These are phyloP conservation scores for Numida meleagris DNA, from an alignment of 2,113 vertebrate genomes.

Conservation along the genomic window DNA sequence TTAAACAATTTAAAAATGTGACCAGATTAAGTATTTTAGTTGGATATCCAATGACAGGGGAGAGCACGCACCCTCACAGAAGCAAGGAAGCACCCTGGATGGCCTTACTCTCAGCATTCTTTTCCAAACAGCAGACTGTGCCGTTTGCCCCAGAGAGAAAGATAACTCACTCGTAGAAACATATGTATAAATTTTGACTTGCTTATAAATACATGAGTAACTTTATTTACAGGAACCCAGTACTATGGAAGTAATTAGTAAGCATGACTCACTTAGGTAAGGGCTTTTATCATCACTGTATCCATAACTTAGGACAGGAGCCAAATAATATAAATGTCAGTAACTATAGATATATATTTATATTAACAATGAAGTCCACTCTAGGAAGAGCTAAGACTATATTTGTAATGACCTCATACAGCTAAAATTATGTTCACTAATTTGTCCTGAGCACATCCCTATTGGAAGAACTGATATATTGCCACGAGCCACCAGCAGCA, in stretches of 20 bases:
- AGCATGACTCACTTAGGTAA: constrained; percentile 33
- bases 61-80: neutral
- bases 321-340: constrained; percentile 57
- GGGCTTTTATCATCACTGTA: constrained; percentile 36
- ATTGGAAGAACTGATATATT: neutral
- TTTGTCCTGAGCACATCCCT: constrained; percentile 25
- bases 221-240: constrained; percentile 48
- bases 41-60: fast-evolving
- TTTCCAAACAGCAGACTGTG: neutral
- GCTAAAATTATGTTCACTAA: neutral
- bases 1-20: neutral
- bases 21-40: neutral
- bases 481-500: neutral
- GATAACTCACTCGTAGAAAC: constrained; percentile 24
- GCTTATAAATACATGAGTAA: constrained; percentile 48
- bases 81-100: neutral
- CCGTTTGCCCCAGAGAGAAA: constrained; percentile 5
- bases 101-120: neutral
- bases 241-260: constrained; percentile 42
- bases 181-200: constrained; percentile 7
- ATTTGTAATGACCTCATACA: constrained; percentile 25
- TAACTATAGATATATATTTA: constrained; percentile 34
- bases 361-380: constrained; percentile 47
- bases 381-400: constrained; percentile 29
- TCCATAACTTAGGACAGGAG: constrained; percentile 27